Base-by-base conservation (phyloP, 1,140 invertebrate species). In the Cydia pomonella region DNA sequence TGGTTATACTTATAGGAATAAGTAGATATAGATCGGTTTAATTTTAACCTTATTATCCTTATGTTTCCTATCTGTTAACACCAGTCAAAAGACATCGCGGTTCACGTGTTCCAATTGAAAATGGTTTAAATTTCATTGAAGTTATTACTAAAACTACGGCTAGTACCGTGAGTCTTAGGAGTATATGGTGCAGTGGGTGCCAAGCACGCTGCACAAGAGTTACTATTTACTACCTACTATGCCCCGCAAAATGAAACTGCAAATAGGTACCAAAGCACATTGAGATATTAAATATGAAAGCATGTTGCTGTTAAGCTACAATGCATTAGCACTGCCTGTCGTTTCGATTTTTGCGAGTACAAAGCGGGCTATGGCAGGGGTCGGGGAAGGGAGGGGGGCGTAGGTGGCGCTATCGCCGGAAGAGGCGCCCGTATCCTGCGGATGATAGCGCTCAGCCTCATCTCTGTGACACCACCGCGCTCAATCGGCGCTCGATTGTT, bases 401-500 rank as follows among this genome's bases (percentile, higher is more conserved):
- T 82, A 83, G 83, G 18, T 50, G 62, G 38, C 73, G 79, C 76
- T 63, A 53, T 76, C 80, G 74, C 63, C 86, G 87, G 88, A 89
- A 88, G 80, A 85, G 80, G 82, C 84, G 81, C 53, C 81, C 81
- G 80, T 88, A 91, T 91, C 89, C 87, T 88, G 87, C 82, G 76
- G 78, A 78, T 84, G 86, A 88, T 87, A 86, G 81, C 84, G 63
- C 76, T 81, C 71, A 86, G 82, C 80, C 76, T 86, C 85, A 89
- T 88, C 50, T 53, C 87, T 87, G 79, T 74, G 62, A 27, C 44
- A 62, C 66, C 59, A 53, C 74, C 53, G 53, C 53, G 53, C 53
- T 59, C 53, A 59, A 59, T 53, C 50, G 50, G 16, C 6, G 50
- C 50, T 53, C 50, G 50, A 53, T 59, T 59, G 53, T 59, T 59